Base-by-base conservation (phyloP, 2,888 invertebrate genomes). In the Achlya flavicornis region DNA sequence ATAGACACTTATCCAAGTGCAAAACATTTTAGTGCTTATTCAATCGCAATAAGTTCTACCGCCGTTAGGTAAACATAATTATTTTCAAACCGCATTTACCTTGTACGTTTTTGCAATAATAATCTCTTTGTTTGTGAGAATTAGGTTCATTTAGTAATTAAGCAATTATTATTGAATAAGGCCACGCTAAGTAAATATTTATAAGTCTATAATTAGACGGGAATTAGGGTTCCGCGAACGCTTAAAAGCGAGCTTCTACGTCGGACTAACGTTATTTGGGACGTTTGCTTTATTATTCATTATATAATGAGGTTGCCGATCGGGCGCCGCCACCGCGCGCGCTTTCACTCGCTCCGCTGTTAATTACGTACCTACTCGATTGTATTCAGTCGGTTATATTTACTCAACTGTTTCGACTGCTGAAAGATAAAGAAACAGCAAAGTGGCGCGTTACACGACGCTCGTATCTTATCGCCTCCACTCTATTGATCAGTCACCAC, bases 401-500 rank as follows among this genome's bases (percentile, higher is more conserved):
- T 92, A 88, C 87, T 88, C 93, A 93, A 93, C 88, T 92, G 93
- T 87, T 90, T 88, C 88, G 87, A 87, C 85, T 86, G 87, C 86
- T 87, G 79, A 87, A 89, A 92, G 92, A 93, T 93, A 93, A 92
- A 92, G 92, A 90, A 91, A 87, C 85, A 81, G 83, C 82, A 80
- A 83, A 88, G 87, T 87, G 85, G 83, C 81, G 83, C 86, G 86
- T 83, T 86, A 83, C 84, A 83, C 84, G 85, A 81, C 86, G 86
- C 76, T 71, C 84, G 84, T 92, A 93, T 93, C 93, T 93, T 93
- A 93, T 93, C 93, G 85, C 81, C 75, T 74, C 85, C 86, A 87
- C 87, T 91, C 88, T 89, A 92, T 91, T 91, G 92, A 93, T 93
- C 92, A 90, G 84, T 88, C 86, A 84, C 85, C 91, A 92, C 87